Evolutionary conservation across 2,113 vertebrate genomes (phyloP).

Genomic region (Xiphorhynchus elegans): DNA sequence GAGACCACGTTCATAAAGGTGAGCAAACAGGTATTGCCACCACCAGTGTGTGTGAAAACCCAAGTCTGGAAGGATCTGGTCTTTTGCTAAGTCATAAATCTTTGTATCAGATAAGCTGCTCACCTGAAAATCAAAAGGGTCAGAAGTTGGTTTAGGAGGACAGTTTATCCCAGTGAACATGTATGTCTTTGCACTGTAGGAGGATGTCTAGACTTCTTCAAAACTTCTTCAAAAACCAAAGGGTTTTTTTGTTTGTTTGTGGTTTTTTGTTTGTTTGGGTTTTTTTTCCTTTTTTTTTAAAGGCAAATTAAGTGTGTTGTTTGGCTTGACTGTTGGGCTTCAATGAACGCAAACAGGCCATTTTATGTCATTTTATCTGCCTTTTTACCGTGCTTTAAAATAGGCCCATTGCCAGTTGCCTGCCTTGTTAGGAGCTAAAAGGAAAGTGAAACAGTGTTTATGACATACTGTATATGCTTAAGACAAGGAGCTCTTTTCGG

Average conservation of each 20-base stretch:
- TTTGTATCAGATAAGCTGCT: not conserved
- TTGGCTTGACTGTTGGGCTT: not conserved
- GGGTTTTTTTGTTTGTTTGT: no score
- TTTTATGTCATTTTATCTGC: not conserved
- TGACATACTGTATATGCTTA: not conserved
- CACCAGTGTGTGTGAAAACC: not conserved
- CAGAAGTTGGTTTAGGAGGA: not conserved
- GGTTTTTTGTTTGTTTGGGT: not conserved
- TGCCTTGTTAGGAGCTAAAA: not conserved
- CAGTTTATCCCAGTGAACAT: not conserved
- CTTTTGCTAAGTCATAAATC: not conserved
- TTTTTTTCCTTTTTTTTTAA: not conserved
- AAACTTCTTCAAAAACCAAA: not conserved
- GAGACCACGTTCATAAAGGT: not conserved
- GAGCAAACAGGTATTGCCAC: not conserved
- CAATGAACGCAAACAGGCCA: not conserved
- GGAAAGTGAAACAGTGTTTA: not conserved
- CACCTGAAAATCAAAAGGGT: not conserved
- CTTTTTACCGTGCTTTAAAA: not conserved
- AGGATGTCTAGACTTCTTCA: not conserved
- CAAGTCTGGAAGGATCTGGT: not conserved
- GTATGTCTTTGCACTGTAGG: rapidly evolving
- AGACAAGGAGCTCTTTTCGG: not conserved
- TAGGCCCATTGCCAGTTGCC: not conserved
- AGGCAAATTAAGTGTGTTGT: not conserved